Evolutionary conservation across 1,140 invertebrate genomes (phyloP).

Genomic region (Brachionus angularis): DNA sequence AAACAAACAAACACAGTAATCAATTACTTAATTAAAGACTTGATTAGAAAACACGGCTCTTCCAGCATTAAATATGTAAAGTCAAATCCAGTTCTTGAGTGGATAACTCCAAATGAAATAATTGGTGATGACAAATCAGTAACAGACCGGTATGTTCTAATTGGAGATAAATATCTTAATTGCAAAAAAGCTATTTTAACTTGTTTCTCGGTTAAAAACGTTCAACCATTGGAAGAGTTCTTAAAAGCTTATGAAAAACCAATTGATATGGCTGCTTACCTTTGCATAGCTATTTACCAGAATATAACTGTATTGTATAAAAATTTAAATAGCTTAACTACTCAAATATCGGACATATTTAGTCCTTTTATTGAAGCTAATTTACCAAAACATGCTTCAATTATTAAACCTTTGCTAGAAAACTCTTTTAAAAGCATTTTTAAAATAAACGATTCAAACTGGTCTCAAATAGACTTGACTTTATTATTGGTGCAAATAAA

Average conservation of each 20-base stretch:
- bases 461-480: conserved; percentile 6
- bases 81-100: conserved; percentile 46
- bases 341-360: conserved; percentile 16
- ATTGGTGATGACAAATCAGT: conserved; percentile 18
- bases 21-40: conserved; percentile 28
- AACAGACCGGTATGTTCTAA: conserved; percentile 34
- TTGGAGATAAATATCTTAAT: conserved; percentile 23
- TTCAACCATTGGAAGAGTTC: neutral
- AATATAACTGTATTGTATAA: conserved; percentile 46
- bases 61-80: conserved; percentile 44
- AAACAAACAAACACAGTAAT: neutral
- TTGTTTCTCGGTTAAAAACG: conserved; percentile 9
- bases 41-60: conserved; percentile 20
- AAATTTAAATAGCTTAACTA: neutral
- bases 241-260: neutral
- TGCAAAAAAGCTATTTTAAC: conserved; percentile 13
- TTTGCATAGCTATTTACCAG: conserved; percentile 47
- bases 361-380: neutral
- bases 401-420: neutral
- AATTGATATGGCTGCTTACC: neutral
- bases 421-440: conserved; percentile 8
- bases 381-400: neutral
- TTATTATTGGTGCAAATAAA: conserved; percentile 13
- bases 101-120: conserved; percentile 43
- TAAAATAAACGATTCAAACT: conserved; percentile 30